Conservation (phyloP, 1,140 invertebrate genomes). For the Aradophagus sp. region DNA sequence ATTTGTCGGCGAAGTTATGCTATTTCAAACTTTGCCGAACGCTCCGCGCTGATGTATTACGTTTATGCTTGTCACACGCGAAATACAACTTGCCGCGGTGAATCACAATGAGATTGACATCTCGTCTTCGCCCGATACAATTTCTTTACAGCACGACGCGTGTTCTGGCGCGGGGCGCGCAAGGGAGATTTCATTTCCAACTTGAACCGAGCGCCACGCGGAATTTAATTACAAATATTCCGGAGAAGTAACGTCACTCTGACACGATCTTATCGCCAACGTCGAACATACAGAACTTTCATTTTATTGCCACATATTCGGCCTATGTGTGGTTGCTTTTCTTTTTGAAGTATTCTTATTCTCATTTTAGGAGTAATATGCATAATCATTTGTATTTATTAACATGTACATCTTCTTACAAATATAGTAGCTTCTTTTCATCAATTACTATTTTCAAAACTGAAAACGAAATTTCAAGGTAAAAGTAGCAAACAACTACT, state of each 20-base stretch:
- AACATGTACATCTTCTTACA: no score
- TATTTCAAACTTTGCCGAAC: constrained; percentile 53
- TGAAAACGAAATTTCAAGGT: no score
- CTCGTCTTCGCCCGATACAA: constrained; percentile 46
- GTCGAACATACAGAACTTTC: no score
- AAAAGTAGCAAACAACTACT: no score
- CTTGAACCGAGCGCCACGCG: neutral
- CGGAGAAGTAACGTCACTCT: constrained; percentile 17
- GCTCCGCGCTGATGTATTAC: constrained; percentile 47
- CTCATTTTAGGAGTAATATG: no score
- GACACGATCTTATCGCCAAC: no score
- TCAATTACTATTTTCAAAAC: no score
- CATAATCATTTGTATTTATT: no score
- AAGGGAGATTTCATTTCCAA: constrained; percentile 21
- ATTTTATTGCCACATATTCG: no score
- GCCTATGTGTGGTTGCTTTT: no score
- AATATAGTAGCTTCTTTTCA: no score
- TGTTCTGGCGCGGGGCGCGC: neutral
- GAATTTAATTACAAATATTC: constrained; percentile 40
- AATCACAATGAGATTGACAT: constrained; percentile 56
- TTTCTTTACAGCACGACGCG: constrained; percentile 19
- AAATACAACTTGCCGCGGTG: constrained; percentile 48
- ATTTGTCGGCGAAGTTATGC: constrained; percentile 49
- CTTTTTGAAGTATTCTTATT: no score
- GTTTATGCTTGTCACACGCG: constrained; percentile 54